These are phyloP conservation scores for Aythya fuligula DNA, from an alignment of 2,797 vertebrate genomes.

Conservation along the genomic window DNA sequence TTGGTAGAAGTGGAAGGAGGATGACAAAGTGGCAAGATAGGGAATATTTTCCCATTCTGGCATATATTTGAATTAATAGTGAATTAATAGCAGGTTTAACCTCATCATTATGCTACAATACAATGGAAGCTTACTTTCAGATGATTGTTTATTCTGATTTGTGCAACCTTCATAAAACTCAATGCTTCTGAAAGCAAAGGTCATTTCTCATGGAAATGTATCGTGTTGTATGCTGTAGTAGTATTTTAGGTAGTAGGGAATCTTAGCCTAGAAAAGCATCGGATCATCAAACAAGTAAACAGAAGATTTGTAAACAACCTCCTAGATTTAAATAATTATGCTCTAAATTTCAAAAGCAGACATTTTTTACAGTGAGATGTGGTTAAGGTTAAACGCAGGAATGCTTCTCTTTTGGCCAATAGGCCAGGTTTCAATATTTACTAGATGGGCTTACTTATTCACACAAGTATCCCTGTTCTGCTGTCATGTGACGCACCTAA, in stretches of 20 bases:
- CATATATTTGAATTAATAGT: neutral
- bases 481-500: neutral
- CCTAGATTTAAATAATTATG: neutral
- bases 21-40: neutral
- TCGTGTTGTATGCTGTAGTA: neutral
- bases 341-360: neutral
- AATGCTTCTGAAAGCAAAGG: neutral
- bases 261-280: neutral
- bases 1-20: neutral
- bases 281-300: neutral
- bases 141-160: neutral
- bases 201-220: neutral
- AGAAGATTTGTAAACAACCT: neutral
- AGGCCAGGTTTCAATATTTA: neutral
- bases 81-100: neutral
- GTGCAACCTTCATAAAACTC: neutral
- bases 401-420: neutral
- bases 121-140: neutral
- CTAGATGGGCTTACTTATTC: neutral
- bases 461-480: neutral
- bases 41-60: neutral
- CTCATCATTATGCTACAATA: neutral
- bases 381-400: neutral
- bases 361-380: neutral
- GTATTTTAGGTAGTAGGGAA: neutral